Base-by-base conservation (phyloP, 2,113 vertebrate genomes). In the Apistogramma diplotaenia region DNA sequence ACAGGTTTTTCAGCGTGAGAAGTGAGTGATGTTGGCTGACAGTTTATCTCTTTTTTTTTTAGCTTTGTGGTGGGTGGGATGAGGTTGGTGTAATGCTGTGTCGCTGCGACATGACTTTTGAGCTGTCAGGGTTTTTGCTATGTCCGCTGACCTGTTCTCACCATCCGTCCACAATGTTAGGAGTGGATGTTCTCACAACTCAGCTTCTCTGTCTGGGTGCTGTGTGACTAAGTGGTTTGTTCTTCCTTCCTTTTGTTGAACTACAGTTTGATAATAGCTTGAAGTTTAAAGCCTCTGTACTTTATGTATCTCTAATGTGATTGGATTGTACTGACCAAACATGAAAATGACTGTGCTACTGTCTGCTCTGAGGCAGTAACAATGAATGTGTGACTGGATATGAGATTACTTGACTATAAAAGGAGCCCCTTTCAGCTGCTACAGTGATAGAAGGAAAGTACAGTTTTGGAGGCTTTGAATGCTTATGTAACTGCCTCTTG, bases 401-500 rank as follows among this genome's bases (percentile, higher is more conserved):
- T 59, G 21, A 70, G 58, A 67, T 49, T 37, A 49, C 76, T 59
- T 35, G 74, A 73, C 49, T 71, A 58, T 82, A 82, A 85, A 75
- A 76, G 27, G 40, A 83, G 5, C 11, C 18, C 2, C 65, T 23
- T 88, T 81, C 72, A 31, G 40, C 73, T 40, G 25, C 54, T 23
- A 21, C 23, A 37, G 60, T 71, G 59, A 78, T 62, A 58, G 40
- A 77, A 61, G 31, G 67, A 86, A 88, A 86, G 74, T 78, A 56
- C 4, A 61, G 54, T 87, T 91, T 85, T 75, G 72, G 74, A 84
- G 57, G 71, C 85, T 74, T 21, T 73, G 33, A 65, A 83, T 11
- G 16, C 74, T 94, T 94, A 86, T 60, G 79, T 92, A 93, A 94
- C 88, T 19, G 53, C 85, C 81, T 85, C 80, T 88, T 90, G 86